Conservation (phyloP, 1,140 invertebrate species). For the Tenebrio molitor region DNA sequence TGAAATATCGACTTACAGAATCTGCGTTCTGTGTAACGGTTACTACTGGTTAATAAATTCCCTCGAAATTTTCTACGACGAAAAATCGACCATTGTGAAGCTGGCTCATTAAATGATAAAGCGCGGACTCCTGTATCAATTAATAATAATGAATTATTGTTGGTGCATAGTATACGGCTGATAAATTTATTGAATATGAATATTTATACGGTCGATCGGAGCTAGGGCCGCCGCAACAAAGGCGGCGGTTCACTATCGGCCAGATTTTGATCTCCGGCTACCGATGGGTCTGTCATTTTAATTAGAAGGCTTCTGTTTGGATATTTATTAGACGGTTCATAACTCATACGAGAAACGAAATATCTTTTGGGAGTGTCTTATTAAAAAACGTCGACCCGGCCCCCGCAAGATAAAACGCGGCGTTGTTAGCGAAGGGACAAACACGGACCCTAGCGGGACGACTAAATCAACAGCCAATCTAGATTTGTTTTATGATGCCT, state of each 20-base stretch:
- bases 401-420: neutral
- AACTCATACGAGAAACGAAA: conserved; percentile 36
- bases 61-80: conserved; percentile 3
- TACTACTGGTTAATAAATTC: conserved; percentile 17
- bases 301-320: conserved; percentile 47
- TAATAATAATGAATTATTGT: conserved; percentile 45
- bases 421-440: conserved; percentile 1
- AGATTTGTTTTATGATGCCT: neutral
- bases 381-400: neutral
- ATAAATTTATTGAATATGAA: conserved; percentile 47
- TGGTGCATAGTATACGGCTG: conserved; percentile 2
- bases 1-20: conserved; percentile 30
- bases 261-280: conserved; percentile 37
- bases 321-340: conserved; percentile 40
- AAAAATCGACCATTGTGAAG: conserved; percentile 13
- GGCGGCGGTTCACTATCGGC: conserved; percentile 11
- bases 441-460: neutral
- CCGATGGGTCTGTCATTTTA: conserved; percentile 45
- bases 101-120: conserved; percentile 43
- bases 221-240: conserved; percentile 32
- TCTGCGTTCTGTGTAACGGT: conserved; percentile 27
- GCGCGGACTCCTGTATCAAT: conserved; percentile 29
- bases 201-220: conserved; percentile 29
- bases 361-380: conserved; percentile 26
- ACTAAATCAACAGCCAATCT: no score